Percentiles rank a stretch among this genome's conserved stretches.
phyloP scores from a whole-genome alignment of 2,888 invertebrate genomes.

The Heliconius sara region DNA sequence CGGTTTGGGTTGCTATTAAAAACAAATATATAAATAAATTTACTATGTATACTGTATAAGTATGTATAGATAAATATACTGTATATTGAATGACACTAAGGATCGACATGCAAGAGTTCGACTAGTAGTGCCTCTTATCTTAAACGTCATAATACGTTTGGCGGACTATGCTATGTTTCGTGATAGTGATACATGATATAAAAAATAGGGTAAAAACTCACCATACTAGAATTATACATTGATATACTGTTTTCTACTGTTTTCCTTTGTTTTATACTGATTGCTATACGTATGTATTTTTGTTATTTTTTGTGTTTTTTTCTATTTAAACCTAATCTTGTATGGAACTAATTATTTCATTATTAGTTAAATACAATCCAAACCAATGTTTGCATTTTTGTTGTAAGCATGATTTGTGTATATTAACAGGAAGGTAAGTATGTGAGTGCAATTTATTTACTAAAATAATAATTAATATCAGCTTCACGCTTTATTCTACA shows the following conservation, averaged over 20 bases:
- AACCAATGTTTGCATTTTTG: neutral
- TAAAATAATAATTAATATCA: slow-evolving; percentile 3
- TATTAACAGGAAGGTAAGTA: slow-evolving; percentile 8
- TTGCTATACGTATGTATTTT: neutral
- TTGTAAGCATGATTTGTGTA: slow-evolving; percentile 11
- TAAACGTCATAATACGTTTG: no score
- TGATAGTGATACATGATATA: no score
- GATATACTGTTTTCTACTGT: neutral
- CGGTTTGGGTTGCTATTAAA: no score
- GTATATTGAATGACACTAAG: no score
- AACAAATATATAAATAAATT: no score
- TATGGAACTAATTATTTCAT: neutral
- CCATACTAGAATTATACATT: neutral
- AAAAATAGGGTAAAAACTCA: no score
- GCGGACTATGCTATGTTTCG: no score
- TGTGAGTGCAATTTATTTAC: neutral
- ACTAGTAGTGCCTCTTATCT: no score
- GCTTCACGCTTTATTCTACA: neutral
- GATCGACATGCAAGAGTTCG: no score
- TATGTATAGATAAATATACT: no score
- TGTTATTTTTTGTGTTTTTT: neutral
- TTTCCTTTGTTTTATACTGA: slow-evolving; percentile 4
- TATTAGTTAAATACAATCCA: neutral
- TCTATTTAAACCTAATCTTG: neutral
- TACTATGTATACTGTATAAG: no score